Percentiles rank a stretch among this genome's conserved stretches.
Conservation (phyloP, 1,140 invertebrate genomes). For the Zaprionus kolodkinae region DNA sequence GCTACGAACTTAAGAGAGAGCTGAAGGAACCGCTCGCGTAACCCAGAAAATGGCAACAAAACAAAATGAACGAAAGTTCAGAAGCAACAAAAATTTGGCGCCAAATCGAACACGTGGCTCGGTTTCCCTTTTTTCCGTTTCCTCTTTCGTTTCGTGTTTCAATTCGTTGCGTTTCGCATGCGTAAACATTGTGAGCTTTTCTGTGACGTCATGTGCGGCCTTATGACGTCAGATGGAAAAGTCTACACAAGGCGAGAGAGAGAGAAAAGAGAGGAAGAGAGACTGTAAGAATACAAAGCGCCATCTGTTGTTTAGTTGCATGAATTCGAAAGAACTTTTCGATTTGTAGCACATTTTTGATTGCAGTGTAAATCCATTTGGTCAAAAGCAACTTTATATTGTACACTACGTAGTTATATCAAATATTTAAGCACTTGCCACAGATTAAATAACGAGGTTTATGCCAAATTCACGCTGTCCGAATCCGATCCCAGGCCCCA, state of each 20-base stretch:
- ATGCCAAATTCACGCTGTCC: constrained; percentile 16
- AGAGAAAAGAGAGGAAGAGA: neutral
- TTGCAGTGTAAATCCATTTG: neutral
- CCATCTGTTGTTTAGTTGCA: constrained; percentile 49
- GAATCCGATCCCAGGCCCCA: constrained; percentile 16
- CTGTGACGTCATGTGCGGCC: constrained; percentile 68
- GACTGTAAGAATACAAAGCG: constrained; percentile 5
- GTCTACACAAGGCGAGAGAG: constrained; percentile 45
- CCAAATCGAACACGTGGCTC: constrained; percentile 54
- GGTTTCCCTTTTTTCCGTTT: too few species aligned
- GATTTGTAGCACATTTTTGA: neutral
- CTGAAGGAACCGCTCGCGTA: constrained; percentile 38
- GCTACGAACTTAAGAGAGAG: constrained; percentile 38
- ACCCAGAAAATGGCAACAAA: constrained; percentile 71
- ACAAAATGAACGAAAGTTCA: constrained; percentile 52
- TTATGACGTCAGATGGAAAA: constrained; percentile 60
- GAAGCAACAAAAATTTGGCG: constrained; percentile 65
- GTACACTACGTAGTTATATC: neutral
- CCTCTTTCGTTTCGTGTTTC: constrained; percentile 27
- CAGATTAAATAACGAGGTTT: constrained; percentile 6
- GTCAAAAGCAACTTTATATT: neutral
- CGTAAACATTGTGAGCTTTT: constrained; percentile 76
- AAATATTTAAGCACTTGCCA: constrained; percentile 15
- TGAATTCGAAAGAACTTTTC: neutral
- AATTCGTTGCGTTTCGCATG: constrained; percentile 51